phyloP scores from a whole-genome alignment of 1,140 invertebrate species.

The Lepeophtheirus salmonis region DNA sequence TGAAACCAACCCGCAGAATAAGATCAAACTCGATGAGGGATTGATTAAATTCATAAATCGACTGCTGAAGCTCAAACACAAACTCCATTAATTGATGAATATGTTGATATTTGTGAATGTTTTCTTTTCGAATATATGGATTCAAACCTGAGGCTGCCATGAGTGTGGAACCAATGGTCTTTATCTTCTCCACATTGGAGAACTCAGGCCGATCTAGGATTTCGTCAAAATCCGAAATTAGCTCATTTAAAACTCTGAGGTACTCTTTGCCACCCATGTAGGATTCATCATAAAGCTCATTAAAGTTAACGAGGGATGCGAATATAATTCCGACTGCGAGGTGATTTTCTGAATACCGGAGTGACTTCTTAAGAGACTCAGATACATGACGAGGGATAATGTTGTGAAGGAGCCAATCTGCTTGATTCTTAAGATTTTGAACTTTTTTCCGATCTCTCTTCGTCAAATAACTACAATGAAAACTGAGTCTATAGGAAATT shows the following conservation, averaged over 20 bases:
- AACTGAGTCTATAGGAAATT: constrained; percentile 75
- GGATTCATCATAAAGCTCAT: constrained; percentile 87
- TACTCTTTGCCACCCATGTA: constrained; percentile 81
- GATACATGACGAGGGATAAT: constrained; percentile 55
- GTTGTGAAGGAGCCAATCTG: constrained; percentile 85
- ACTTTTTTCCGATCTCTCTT: constrained; percentile 61
- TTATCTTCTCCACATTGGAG: constrained; percentile 84
- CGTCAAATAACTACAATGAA: constrained; percentile 74
- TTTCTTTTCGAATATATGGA: constrained; percentile 37
- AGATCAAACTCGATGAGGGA: constrained; percentile 72
- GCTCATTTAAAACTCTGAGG: constrained; percentile 75
- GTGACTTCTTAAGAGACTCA: constrained; percentile 72
- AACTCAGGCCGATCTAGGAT: constrained; percentile 59
- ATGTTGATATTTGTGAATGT: constrained; percentile 49
- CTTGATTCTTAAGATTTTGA: constrained; percentile 75
- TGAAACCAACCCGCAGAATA: constrained; percentile 49
- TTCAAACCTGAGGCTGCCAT: constrained; percentile 92
- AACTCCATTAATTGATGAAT: constrained; percentile 70
- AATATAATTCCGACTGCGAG: constrained; percentile 81
- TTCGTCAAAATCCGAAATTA: constrained; percentile 86
- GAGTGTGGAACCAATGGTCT: constrained; percentile 89
- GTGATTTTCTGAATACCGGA: constrained; percentile 88
- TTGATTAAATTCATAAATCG: constrained; percentile 67
- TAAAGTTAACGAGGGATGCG: constrained; percentile 84
- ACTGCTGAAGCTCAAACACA: constrained; percentile 61